Evolutionary conservation across 2,888 invertebrate genomes (phyloP).

Genomic region (Sphaeridia pumilis): DNA sequence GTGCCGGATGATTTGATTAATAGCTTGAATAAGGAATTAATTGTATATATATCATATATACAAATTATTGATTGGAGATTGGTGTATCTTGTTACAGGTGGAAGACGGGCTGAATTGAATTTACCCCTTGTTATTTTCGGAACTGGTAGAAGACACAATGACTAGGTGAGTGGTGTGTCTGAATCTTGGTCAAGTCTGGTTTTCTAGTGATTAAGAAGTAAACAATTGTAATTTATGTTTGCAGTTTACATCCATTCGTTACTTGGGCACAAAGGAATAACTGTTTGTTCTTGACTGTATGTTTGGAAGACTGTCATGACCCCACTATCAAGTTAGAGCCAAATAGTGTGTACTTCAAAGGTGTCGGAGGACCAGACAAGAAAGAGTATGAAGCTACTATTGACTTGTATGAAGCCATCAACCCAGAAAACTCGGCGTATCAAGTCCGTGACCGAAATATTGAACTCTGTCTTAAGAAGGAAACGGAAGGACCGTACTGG

Average conservation of each 20-base stretch:
- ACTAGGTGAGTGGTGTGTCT: too few relatives aligned
- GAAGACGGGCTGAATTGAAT: too few relatives aligned
- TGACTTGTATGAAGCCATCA: constrained; percentile 67
- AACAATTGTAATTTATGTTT: constrained; percentile 31
- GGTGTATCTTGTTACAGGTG: too few relatives aligned
- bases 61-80: too few relatives aligned
- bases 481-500: constrained; percentile 70
- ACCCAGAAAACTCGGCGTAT: constrained; percentile 55
- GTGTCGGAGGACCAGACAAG: constrained; percentile 68
- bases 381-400: constrained; percentile 79
- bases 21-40: too few relatives aligned
- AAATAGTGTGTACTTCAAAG: constrained; percentile 63
- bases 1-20: too few relatives aligned
- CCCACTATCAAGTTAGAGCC: constrained; percentile 61
- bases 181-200: too few relatives aligned
- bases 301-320: constrained; percentile 76
- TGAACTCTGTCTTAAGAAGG: constrained; percentile 47
- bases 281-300: constrained; percentile 74
- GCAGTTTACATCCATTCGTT: constrained; percentile 60
- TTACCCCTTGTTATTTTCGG: too few relatives aligned
- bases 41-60: too few relatives aligned
- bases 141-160: too few relatives aligned
- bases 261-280: constrained; percentile 87
- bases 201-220: too few relatives aligned
- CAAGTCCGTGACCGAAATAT: constrained; percentile 44